Evolutionary conservation across 2,113 vertebrate species (phyloP).

Genomic region (Notiomystis cincta): DNA sequence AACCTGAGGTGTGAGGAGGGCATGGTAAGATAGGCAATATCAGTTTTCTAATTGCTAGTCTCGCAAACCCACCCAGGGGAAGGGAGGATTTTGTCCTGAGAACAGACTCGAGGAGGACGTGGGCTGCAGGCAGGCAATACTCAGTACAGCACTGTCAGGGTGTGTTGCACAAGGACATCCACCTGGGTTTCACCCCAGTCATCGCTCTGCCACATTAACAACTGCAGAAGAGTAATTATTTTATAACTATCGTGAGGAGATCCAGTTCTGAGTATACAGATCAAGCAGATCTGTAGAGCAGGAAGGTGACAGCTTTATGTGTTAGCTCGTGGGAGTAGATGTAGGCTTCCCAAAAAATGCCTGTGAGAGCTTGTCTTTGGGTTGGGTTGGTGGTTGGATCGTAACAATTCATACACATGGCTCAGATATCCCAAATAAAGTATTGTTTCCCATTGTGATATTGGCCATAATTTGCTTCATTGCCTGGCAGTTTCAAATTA

Average conservation of each 20-base stretch:
- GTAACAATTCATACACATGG: background rate
- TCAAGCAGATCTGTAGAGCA: background rate
- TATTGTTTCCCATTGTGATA: constrained; percentile 48
- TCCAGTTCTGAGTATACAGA: background rate
- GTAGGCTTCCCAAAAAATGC: background rate
- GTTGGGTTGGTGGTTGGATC: constrained; percentile 11
- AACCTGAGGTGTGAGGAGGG: background rate
- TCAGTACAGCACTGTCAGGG: accelerated
- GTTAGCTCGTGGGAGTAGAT: background rate
- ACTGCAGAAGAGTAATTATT: background rate
- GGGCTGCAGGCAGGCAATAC: background rate
- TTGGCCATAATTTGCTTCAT: constrained; percentile 43
- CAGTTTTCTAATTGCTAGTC: background rate
- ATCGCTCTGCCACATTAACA: accelerated
- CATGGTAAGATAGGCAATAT: accelerated
- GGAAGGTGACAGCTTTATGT: background rate
- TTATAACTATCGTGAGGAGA: background rate
- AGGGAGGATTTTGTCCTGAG: background rate
- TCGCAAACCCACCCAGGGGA: background rate
- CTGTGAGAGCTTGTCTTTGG: constrained; percentile 40
- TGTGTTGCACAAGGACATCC: accelerated
- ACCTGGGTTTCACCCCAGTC: background rate
- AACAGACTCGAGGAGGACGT: background rate
- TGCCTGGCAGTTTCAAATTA: constrained; percentile 53
- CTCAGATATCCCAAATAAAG: constrained; percentile 40